A percentile compares a stretch with the other conserved stretches of the same genome.
These are phyloP conservation scores for Bufo bufo DNA, from an alignment of 2,113 vertebrate species.

Conservation along the genomic window DNA sequence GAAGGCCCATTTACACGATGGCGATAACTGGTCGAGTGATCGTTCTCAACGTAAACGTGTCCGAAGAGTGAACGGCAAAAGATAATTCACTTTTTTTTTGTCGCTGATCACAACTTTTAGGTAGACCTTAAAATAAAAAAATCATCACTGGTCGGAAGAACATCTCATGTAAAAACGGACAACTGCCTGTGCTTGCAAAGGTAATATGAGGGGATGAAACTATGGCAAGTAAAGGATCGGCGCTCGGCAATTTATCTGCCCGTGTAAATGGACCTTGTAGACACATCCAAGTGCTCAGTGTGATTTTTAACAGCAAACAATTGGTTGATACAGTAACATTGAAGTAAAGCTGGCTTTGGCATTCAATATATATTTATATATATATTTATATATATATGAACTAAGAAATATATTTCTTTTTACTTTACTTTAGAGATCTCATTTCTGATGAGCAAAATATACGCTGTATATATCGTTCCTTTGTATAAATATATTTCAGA, in stretches of 20 bases:
- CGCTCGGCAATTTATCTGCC: too few relatives aligned
- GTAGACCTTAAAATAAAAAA: too few relatives aligned
- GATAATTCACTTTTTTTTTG: too few relatives aligned
- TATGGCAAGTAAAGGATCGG: too few relatives aligned
- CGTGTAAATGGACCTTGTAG: background rate
- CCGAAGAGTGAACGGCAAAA: too few relatives aligned
- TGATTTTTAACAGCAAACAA: slow-evolving; percentile 23
- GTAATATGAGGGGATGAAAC: too few relatives aligned
- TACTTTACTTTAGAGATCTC: slow-evolving; percentile 41
- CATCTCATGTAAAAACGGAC: too few relatives aligned
- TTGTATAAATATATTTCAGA: slow-evolving; percentile 56
- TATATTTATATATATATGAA: slow-evolving; percentile 35
- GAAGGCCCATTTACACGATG: background rate
- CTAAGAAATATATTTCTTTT: slow-evolving; percentile 47
- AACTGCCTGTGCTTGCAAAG: too few relatives aligned
- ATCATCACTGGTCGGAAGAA: too few relatives aligned
- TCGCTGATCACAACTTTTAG: too few relatives aligned
- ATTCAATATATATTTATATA: slow-evolving; percentile 45
- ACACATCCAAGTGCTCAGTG: slow-evolving; percentile 28
- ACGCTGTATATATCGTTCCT: slow-evolving; percentile 47
- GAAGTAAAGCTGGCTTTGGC: slow-evolving; percentile 53
- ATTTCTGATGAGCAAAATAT: slow-evolving; percentile 51
- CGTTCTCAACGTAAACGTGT: too few relatives aligned
- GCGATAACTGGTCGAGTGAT: too few relatives aligned
- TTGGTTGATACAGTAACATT: slow-evolving; percentile 14